Percentiles rank a stretch among this genome's conserved stretches.
Evolutionary conservation across 2,113 vertebrate genomes (phyloP).

Genomic region (Cinclus mexicanus): DNA sequence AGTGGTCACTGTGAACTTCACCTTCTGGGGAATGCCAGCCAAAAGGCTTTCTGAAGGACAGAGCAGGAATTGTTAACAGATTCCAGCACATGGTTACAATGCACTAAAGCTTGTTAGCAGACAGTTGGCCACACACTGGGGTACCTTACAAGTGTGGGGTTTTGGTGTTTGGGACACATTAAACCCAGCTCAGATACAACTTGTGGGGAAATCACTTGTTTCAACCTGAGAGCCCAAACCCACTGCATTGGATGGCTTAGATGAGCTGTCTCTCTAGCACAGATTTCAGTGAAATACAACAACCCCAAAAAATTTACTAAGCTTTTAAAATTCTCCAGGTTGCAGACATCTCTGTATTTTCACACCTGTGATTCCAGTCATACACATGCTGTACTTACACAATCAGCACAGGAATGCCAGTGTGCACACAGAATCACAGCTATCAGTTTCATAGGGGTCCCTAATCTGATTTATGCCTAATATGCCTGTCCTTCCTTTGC

Average conservation of each 20-base stretch:
- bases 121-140: background rate
- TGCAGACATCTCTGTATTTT: background rate
- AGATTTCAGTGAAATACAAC: background rate
- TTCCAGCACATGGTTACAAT: background rate
- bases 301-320: background rate
- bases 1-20: slow-evolving; percentile 91
- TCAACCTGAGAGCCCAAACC: background rate
- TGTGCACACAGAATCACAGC: background rate
- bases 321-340: background rate
- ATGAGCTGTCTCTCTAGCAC: background rate
- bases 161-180: background rate
- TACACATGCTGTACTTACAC: background rate
- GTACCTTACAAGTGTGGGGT: background rate
- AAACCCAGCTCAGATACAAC: background rate
- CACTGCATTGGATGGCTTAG: background rate
- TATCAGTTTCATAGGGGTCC: background rate
- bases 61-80: background rate
- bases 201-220: background rate
- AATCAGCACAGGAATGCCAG: background rate
- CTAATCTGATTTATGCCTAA: background rate
- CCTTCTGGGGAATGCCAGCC: slow-evolving; percentile 93
- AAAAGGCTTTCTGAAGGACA: slow-evolving; percentile 85
- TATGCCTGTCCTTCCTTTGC: background rate
- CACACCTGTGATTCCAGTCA: background rate
- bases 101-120: background rate